Percentiles rank a stretch among this genome's conserved stretches.
These are phyloP conservation scores for Coregonus ussuriensis DNA, from an alignment of 2,797 vertebrate species.

Conservation along the genomic window DNA sequence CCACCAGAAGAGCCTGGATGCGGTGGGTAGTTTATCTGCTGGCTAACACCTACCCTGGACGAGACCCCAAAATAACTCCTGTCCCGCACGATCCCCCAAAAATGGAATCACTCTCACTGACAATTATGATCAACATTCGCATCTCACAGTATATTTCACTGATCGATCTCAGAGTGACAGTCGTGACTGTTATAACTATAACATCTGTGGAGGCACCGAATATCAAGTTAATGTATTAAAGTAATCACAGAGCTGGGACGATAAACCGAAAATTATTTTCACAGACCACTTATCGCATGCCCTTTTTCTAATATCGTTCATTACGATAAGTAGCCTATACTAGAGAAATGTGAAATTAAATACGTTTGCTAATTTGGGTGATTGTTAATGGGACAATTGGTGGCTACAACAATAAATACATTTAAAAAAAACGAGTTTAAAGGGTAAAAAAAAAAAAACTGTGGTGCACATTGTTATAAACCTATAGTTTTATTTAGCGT, in stretches of 20 bases:
- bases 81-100: not conserved
- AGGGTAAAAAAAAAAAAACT: no score
- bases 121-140: not conserved
- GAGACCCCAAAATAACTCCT: not conserved
- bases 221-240: not conserved
- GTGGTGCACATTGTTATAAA: not conserved
- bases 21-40: constrained; percentile 73
- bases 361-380: no score
- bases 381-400: no score
- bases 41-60: not conserved
- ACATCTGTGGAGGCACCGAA: not conserved
- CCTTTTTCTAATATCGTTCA: no score
- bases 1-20: constrained; percentile 93
- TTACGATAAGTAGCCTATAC: no score
- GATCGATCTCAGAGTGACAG: not conserved
- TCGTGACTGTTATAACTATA: not conserved
- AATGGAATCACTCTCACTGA: not conserved
- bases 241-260: not conserved
- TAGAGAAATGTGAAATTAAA: no score
- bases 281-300: no score
- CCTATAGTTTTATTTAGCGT: not conserved
- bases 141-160: not conserved
- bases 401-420: not conserved
- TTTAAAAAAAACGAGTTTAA: no score
- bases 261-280: no score